Evolutionary conservation across 2,888 invertebrate species (phyloP), one percentile per base, ranked within the genome.

Genomic region (Rotaria macrura): DNA sequence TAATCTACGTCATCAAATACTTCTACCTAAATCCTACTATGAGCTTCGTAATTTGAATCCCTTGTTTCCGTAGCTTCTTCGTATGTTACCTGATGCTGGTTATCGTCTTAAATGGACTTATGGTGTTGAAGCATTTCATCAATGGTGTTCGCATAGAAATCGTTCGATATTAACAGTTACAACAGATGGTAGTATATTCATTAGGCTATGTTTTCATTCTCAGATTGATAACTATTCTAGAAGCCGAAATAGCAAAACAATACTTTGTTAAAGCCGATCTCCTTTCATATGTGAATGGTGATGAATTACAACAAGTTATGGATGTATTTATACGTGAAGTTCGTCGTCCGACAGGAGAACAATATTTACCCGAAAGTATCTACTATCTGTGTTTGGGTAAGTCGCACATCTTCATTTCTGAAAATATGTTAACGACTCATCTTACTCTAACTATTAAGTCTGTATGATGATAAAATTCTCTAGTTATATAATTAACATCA

Each of bases 281-380:
- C n/a, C 74, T 86, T 14, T 43, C 79, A 25, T 79, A 79, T 43
- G 65, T 34, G 7, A 40, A 40, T 79, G 79, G 79, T n/a, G 79
- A 95, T 89, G 96, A 96, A 90, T 92, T 97, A 38, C 96, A 95
- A 91, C 95, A 94, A 85, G 89, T 95, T 0, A 92, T 97, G 47
- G 95, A 95, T 91, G 92, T 95, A 86, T 96, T 96, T 91, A 95
- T 96, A 0, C 95, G 95, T 90, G 91, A 92, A 94, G 95, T 96
- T 6, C 93, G 95, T 87, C 96, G 96, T 90, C 96, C 96, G 0
- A 95, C 95, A 90, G 95, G 96, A 85, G 94, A 94, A 84, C 95
- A 95, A 90, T 97, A 96, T 91, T 95, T 95, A 7, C 95, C 96
- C 0, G 96, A 97, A 90, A 96, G 96, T 88, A 95, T 97, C 89